Conservation (phyloP, 2,113 vertebrate genomes). For the Speoplatyrhinus poulsoni region DNA sequence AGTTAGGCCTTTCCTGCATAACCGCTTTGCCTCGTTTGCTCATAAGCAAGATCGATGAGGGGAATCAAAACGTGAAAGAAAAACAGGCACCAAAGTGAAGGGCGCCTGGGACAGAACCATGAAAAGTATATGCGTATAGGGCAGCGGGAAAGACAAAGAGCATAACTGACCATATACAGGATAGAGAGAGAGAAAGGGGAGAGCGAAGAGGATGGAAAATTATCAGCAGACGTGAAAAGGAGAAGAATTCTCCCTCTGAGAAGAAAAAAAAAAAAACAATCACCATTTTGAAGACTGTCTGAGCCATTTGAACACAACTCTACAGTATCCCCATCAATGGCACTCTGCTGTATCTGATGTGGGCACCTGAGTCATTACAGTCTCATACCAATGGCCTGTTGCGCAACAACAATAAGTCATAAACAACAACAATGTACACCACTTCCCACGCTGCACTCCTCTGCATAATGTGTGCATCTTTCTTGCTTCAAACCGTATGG, state of each 20-base stretch:
- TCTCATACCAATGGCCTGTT: slow-evolving; percentile 28
- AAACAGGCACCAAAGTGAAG: slow-evolving; percentile 13
- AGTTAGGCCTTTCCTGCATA: slow-evolving; percentile 41
- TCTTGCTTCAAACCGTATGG: slow-evolving; percentile 20
- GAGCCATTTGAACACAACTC: slow-evolving; percentile 19
- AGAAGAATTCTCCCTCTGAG: background rate
- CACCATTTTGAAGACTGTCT: slow-evolving; percentile 8
- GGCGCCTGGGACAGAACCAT: background rate
- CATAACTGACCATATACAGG: too few species aligned
- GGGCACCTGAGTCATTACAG: background rate
- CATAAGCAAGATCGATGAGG: slow-evolving; percentile 57
- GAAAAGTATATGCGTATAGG: slow-evolving; percentile 7
- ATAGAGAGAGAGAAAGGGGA: background rate
- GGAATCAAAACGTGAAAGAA: slow-evolving; percentile 35
- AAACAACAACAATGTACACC: slow-evolving; percentile 32
- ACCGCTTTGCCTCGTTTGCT: slow-evolving; percentile 49
- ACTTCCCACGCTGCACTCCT: slow-evolving; percentile 56
- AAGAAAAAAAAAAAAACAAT: background rate
- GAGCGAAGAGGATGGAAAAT: background rate
- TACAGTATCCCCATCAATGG: slow-evolving; percentile 3
- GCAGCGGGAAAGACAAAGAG: background rate
- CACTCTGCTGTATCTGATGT: background rate
- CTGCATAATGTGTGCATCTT: slow-evolving; percentile 34
- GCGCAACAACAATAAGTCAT: slow-evolving; percentile 44
- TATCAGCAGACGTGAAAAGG: background rate